These are phyloP conservation scores for Nomada ferruginata DNA, from an alignment of 2,888 invertebrate species.

Conservation along the genomic window DNA sequence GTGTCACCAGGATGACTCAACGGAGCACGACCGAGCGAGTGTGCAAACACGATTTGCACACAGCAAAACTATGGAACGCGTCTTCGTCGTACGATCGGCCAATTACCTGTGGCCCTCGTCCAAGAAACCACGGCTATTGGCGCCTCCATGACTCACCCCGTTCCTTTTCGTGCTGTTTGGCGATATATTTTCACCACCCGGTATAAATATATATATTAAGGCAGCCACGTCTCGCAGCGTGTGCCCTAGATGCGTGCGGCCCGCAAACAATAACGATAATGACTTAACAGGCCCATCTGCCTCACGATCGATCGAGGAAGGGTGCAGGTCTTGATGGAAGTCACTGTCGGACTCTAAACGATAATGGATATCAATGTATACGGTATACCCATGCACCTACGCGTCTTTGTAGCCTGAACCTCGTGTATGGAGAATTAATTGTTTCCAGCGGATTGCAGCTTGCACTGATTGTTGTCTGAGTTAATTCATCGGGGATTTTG, in stretches of 20 bases:
- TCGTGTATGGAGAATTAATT: conserved; percentile 6
- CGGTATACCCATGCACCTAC: conserved; percentile 1
- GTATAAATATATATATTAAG: conserved; percentile 54
- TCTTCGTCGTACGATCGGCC: conserved; percentile 33
- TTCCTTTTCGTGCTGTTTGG: conserved; percentile 49
- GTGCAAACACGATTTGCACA: conserved; percentile 21
- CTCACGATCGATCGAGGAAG: conserved; percentile 29
- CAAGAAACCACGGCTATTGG: conserved; percentile 46
- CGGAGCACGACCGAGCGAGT: conserved; percentile 3
- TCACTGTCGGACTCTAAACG: conserved; percentile 51
- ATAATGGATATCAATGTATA: conserved; percentile 65
- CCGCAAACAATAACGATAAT: conserved; percentile 77
- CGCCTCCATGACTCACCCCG: conserved; percentile 57
- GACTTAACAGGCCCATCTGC: conserved; percentile 75
- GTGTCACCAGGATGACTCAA: conserved; percentile 61
- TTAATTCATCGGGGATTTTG: conserved; percentile 15
- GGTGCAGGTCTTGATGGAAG: conserved; percentile 53
- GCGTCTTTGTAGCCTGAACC: too few species aligned
- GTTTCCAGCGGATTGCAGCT: conserved; percentile 8
- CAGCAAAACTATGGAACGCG: conserved; percentile 30
- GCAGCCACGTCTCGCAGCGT: conserved; percentile 45
- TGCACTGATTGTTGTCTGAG: not conserved
- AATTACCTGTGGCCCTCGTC: conserved; percentile 49
- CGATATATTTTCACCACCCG: conserved; percentile 64
- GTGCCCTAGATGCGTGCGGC: conserved; percentile 54